These are phyloP conservation scores for Bungarus multicinctus DNA, from an alignment of 2,113 vertebrate species.

Conservation along the genomic window DNA sequence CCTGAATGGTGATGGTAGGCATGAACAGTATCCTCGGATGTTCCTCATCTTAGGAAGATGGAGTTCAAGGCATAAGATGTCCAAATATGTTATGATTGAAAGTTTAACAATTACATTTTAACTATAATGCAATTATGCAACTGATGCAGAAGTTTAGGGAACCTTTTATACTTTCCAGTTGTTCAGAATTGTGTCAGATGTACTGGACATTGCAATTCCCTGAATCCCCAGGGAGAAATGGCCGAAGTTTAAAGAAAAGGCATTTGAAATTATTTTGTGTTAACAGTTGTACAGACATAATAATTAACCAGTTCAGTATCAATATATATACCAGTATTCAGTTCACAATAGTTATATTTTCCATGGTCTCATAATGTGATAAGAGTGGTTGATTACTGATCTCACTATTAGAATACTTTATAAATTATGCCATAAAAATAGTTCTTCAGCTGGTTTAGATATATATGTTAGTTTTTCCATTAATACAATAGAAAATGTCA, in stretches of 20 bases:
- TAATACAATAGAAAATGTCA: too few relatives aligned
- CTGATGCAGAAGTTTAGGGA: background rate
- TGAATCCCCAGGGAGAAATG: too few relatives aligned
- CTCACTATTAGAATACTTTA: too few relatives aligned
- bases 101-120: background rate
- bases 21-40: background rate
- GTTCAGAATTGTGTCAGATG: background rate
- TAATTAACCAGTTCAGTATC: background rate
- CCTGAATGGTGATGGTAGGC: background rate
- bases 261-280: background rate
- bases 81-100: background rate
- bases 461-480: too few relatives aligned
- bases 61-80: background rate
- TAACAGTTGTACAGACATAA: background rate
- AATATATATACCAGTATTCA: background rate
- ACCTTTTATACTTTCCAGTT: too few relatives aligned
- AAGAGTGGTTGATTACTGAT: too few relatives aligned
- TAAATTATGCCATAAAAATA: too few relatives aligned
- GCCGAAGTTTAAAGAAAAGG: too few relatives aligned
- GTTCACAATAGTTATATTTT: background rate
- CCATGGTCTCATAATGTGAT: too few relatives aligned
- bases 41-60: background rate
- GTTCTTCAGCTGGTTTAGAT: too few relatives aligned
- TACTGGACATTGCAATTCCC: background rate
- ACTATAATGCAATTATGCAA: background rate